Base-by-base conservation (phyloP, 2,888 invertebrate species). In the Julus scandinavius region DNA sequence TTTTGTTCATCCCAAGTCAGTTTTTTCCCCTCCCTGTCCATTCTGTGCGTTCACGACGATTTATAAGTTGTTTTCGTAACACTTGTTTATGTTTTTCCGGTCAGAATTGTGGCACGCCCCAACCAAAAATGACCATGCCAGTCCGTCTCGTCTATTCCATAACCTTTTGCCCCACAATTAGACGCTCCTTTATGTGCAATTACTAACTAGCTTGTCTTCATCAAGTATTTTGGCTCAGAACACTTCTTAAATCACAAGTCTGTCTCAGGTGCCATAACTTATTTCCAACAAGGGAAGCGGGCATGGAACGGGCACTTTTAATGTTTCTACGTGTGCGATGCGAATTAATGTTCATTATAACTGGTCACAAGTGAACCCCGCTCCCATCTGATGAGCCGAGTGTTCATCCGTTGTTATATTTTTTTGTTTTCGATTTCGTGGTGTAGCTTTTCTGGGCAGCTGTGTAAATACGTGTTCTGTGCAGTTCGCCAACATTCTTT, bases 181-280 rank as follows among this genome's bases (percentile, higher is more conserved):
- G 87, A 54, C 17, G n/a, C 38, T 87, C 50, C 87, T 87, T 58
- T 87, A 49, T 54, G 38, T 87, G 54, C 50, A 85, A 85, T 85
- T 85, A 15, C 20, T 87, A 45, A 20, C 54, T 54, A 54, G 50
- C 87, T 50, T 54, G 87, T 87, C 40, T 87, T 87, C 54, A 58
- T 85, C 49, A 40, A 85, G 45, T 41, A 20, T 72, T 72, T 72
- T 85, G 85, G 49, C 49, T 85, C 49, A 49, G 49, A 85, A 85
- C 49, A 49, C 49, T 40, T 84, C 38, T 84, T 84, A 80, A 72
- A 84, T 88, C 88, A 88, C 88, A 88, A 88, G 88, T 88, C 88
- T 84, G 38, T 88, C 88, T 88, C 88, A 88, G 88, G 88, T 88
- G 88, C 88, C 88, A 88, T 88, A 84, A 87, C 45, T 85, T 85